Conservation (phyloP, 2,113 vertebrate genomes). For the Syngnathus scovelli region DNA sequence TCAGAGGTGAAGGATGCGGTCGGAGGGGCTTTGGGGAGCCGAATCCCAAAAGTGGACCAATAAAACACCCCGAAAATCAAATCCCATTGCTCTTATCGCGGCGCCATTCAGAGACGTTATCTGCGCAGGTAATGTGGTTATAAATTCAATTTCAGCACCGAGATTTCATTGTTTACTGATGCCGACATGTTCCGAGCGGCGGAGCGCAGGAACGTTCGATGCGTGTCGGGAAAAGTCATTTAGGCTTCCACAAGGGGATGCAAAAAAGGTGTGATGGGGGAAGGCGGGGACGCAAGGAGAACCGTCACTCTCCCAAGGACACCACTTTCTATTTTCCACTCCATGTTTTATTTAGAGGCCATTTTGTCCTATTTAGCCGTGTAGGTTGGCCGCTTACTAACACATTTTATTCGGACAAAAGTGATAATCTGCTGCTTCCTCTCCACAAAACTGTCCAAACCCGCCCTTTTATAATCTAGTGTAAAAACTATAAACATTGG, state of each 20-base stretch:
- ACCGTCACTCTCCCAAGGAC: constrained; percentile 68
- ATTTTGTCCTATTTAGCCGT: constrained; percentile 63
- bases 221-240: constrained; percentile 86
- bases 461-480: neutral
- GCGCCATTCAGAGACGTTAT: constrained; percentile 91
- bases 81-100: constrained; percentile 93
- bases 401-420: constrained; percentile 4
- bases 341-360: constrained; percentile 69
- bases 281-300: constrained; percentile 18
- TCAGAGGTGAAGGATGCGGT: constrained; percentile 30
- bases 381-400: constrained; percentile 16
- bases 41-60: constrained; percentile 64
- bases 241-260: constrained; percentile 72
- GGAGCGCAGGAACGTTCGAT: constrained; percentile 78
- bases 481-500: constrained; percentile 18
- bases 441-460: neutral
- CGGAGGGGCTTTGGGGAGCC: constrained; percentile 12
- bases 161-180: constrained; percentile 92
- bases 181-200: constrained; percentile 71
- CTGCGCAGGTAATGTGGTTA: constrained; percentile 91
- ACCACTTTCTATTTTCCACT: constrained; percentile 56
- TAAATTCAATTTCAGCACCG: constrained; percentile 89
- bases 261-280: constrained; percentile 48
- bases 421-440: constrained; percentile 18
- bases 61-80: constrained; percentile 76